Evolutionary conservation across 2,113 vertebrate genomes (phyloP).

Genomic region (Myxocyprinus asiaticus): DNA sequence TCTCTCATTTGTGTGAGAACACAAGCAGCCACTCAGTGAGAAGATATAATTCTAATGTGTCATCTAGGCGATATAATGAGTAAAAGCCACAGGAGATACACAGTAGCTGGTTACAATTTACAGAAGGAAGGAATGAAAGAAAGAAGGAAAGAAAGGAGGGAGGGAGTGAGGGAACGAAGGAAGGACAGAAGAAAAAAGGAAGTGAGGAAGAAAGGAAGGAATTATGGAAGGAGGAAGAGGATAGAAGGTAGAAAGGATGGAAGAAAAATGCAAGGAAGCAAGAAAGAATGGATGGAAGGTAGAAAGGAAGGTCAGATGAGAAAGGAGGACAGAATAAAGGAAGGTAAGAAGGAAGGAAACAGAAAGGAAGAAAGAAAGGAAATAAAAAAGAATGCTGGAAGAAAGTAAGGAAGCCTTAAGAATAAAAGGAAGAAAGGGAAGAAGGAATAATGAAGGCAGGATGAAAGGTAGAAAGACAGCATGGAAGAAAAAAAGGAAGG

Average conservation of each 20-base stretch:
- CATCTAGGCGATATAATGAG: background rate
- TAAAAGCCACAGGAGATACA: background rate
- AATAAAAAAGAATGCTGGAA: background rate
- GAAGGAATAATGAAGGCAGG: too few species aligned
- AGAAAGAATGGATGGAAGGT: background rate
- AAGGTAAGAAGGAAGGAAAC: too few species aligned
- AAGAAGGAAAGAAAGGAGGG: background rate
- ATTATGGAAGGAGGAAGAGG: too few species aligned
- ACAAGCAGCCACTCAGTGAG: background rate
- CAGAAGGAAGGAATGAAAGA: too few species aligned
- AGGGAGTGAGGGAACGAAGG: background rate
- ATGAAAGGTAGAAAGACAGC: too few species aligned
- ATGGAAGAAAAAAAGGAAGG: too few species aligned
- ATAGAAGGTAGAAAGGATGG: background rate
- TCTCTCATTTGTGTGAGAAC: slow-evolving; percentile 4
- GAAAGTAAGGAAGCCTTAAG: too few species aligned
- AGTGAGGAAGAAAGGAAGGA: background rate
- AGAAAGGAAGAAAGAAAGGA: background rate
- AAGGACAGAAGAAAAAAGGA: background rate
- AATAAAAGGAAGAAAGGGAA: too few species aligned
- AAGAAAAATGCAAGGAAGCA: too few species aligned
- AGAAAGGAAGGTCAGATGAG: too few species aligned
- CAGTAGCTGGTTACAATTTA: background rate
- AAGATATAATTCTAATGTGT: background rate
- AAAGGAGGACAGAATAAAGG: too few species aligned